Evolutionary conservation across 2,113 vertebrate genomes (phyloP).

Genomic region (Larimichthys polyactis): DNA sequence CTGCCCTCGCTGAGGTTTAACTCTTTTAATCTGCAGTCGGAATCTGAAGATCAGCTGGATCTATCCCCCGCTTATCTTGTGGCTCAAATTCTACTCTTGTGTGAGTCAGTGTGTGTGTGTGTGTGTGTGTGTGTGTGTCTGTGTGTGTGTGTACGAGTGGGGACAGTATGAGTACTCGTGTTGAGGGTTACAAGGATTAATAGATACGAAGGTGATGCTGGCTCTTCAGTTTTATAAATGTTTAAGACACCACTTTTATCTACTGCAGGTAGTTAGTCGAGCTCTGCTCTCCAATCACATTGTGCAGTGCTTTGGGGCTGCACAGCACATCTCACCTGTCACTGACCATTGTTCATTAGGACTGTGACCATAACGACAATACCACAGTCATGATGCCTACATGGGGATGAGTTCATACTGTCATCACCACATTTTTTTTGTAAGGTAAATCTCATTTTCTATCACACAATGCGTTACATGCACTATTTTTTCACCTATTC

Average conservation of each 20-base stretch:
- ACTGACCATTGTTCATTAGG: not conserved
- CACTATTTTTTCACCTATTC: too few species aligned
- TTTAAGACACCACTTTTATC: not conserved
- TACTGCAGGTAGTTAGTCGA: not conserved
- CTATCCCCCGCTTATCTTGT: slow-evolving; percentile 9
- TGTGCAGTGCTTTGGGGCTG: not conserved
- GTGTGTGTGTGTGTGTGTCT: not conserved
- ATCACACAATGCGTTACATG: too few species aligned
- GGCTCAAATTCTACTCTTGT: slow-evolving; percentile 13
- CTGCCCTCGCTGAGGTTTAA: not conserved
- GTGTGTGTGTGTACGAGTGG: not conserved
- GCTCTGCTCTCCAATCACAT: not conserved
- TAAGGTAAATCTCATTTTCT: too few species aligned
- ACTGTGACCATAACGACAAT: too few species aligned
- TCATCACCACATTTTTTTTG: too few species aligned
- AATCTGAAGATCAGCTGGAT: slow-evolving; percentile 23
- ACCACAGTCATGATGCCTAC: too few species aligned
- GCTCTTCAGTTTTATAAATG: not conserved
- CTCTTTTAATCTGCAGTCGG: slow-evolving; percentile 16
- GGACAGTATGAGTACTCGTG: not conserved
- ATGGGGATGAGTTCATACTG: too few species aligned
- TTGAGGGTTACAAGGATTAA: not conserved
- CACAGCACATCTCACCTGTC: not conserved
- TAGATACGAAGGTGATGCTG: not conserved
- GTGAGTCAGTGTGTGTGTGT: not conserved